A percentile compares a stretch with the other conserved stretches of the same genome.
These are phyloP conservation scores for Erinaceus europaeus DNA, from an alignment of 2,113 vertebrate species.

Conservation along the genomic window DNA sequence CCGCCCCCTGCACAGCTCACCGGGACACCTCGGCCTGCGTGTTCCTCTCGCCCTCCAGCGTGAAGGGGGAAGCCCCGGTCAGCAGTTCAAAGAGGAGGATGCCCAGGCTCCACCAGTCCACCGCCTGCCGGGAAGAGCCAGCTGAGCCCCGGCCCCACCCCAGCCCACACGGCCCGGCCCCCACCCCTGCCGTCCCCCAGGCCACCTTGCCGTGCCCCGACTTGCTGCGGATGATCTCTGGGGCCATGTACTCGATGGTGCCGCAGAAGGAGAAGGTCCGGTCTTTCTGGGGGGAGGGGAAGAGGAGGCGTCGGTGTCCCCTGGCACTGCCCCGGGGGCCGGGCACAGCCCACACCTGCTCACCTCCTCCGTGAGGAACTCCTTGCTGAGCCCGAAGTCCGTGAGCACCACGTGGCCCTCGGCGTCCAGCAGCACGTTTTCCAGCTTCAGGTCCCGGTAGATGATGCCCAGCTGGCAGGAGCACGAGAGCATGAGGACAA, in stretches of 20 bases:
- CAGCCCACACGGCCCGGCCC: fast-evolving
- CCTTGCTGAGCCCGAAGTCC: constrained; percentile 95
- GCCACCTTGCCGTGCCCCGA: constrained; percentile 92
- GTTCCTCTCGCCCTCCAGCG: constrained; percentile 93
- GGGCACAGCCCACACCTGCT: not conserved
- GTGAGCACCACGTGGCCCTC: constrained; percentile 93
- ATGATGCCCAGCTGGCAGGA: constrained; percentile 88
- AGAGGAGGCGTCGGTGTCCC: not conserved
- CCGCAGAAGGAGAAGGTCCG: constrained; percentile 95
- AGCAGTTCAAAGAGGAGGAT: constrained; percentile 93
- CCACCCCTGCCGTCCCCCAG: not conserved
- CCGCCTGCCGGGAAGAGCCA: constrained; percentile 80
- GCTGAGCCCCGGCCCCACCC: not conserved
- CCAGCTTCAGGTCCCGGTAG: constrained; percentile 93
- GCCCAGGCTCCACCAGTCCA: constrained; percentile 95
- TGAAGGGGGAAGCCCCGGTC: constrained; percentile 93
- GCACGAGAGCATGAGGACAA: not conserved
- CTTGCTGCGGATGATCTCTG: constrained; percentile 93
- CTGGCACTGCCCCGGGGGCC: too few relatives aligned
- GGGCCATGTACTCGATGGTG: constrained; percentile 96
- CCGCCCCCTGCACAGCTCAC: constrained; percentile 77
- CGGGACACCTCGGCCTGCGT: constrained; percentile 93
- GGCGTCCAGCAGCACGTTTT: constrained; percentile 92
- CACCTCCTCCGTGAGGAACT: constrained; percentile 92
- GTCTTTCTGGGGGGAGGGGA: constrained; percentile 83